Percentiles rank a stretch among this genome's conserved stretches.
phyloP scores from a whole-genome alignment of 2,113 vertebrate genomes.

The Apodemus sylvaticus region DNA sequence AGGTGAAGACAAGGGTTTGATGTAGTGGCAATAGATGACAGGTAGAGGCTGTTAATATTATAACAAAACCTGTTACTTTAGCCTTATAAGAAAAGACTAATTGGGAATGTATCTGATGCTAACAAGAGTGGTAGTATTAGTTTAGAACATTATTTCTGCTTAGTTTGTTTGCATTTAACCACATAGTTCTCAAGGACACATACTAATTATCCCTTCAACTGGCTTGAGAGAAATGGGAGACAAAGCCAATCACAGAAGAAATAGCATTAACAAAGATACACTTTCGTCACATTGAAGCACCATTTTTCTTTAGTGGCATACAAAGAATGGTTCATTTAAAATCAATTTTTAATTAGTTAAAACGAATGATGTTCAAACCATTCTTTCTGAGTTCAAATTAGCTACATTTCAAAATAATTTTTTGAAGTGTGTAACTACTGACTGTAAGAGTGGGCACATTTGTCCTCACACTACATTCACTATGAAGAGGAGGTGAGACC shows the following conservation, averaged over 20 bases:
- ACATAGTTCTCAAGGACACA: neutral
- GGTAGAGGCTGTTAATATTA: neutral
- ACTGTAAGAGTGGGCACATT: neutral
- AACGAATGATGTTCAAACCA: constrained; percentile 25
- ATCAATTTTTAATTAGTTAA: constrained; percentile 1
- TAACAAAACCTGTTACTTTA: neutral
- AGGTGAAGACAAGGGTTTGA: neutral
- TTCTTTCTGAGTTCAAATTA: constrained; percentile 29
- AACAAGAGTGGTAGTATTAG: neutral
- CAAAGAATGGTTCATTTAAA: constrained; percentile 33
- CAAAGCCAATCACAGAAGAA: neutral
- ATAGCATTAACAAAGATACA: neutral
- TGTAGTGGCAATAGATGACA: too few species aligned
- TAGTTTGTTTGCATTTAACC: constrained; percentile 8
- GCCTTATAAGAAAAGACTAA: constrained; percentile 1
- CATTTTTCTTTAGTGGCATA: neutral
- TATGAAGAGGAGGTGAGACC: neutral
- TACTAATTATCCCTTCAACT: neutral
- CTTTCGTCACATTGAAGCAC: neutral
- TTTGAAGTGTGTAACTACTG: neutral
- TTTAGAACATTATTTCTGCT: neutral
- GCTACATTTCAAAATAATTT: constrained; percentile 22
- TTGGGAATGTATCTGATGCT: neutral
- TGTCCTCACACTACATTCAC: neutral
- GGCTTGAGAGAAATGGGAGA: neutral